Conservation (phyloP, 2,113 vertebrate genomes). For the Columba janthina region DNA sequence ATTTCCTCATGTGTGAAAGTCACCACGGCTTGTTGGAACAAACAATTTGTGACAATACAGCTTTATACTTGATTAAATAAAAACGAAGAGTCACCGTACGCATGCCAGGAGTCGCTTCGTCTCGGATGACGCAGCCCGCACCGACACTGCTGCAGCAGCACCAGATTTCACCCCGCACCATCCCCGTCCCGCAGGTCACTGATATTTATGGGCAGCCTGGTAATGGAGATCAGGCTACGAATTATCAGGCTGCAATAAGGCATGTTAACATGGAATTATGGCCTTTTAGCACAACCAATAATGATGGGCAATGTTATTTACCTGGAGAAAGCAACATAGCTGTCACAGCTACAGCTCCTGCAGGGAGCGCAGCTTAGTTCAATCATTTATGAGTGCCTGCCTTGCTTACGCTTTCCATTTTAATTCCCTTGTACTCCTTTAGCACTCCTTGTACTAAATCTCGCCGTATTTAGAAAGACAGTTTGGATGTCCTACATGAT, state of each 20-base stretch:
- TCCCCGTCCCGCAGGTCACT: not conserved
- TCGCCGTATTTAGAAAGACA: not conserved
- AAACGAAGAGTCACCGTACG: not conserved
- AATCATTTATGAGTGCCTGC: slow-evolving; percentile 62
- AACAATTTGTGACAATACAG: not conserved
- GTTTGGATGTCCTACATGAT: slow-evolving; percentile 5
- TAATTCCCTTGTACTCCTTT: slow-evolving; percentile 45
- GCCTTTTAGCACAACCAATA: slow-evolving; percentile 41
- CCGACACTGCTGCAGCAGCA: not conserved
- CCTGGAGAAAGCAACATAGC: slow-evolving; percentile 46
- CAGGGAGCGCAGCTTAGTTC: slow-evolving; percentile 47
- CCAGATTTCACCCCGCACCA: slow-evolving; percentile 18
- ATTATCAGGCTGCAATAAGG: slow-evolving; percentile 46
- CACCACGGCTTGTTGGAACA: not conserved
- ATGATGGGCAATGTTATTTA: slow-evolving; percentile 60
- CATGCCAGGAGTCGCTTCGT: not conserved
- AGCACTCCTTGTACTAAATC: slow-evolving; percentile 28
- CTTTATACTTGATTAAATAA: not conserved
- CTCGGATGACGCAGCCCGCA: slow-evolving; percentile 2
- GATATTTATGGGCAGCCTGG: slow-evolving; percentile 42
- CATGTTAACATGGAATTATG: slow-evolving; percentile 45
- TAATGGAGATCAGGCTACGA: slow-evolving; percentile 35
- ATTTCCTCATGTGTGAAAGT: not conserved
- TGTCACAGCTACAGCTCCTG: slow-evolving; percentile 48
- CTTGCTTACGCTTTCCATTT: slow-evolving; percentile 42